Base-by-base conservation (phyloP, 2,113 vertebrate species). In the Spheniscus mendiculus region DNA sequence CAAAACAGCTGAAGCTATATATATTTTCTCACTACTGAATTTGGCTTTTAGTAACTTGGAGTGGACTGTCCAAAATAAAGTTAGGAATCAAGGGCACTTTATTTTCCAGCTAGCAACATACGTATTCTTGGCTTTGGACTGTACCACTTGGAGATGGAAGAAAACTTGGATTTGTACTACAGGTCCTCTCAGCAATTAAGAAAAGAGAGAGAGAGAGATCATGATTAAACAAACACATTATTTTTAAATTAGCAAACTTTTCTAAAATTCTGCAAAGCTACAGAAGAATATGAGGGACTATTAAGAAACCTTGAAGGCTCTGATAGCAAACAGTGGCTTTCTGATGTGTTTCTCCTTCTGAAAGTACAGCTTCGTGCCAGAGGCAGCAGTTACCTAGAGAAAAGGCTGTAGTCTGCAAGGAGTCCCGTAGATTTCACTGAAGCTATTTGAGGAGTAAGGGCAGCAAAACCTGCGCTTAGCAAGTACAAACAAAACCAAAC, bases 1-100 rank as follows among this genome's bases (percentile, higher is more conserved):
- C 95, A 90, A 96, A 96, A 89, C 91, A 93, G 89, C 96, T 94
- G 94, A 95, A 70, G 91, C 78, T 96, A 95, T 97, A 97, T 97
- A 89, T 97, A 83, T 97, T 96, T 97, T 96, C 78, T 96, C 91
- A 96, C 96, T 97, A 96, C 96, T 96, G 96, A 94, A 96, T 97
- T 90, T 97, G 91, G 84, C 95, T 96, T 96, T 94, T 94, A 96
- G 79, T 94, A 94, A 94, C 94, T 77, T 93, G 78, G 63, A 90
- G 91, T 38, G 44, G 67, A 97, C 93, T 94, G 91, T 97, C 93
- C 93, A 97, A 97, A 97, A 96, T 97, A 96, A 96, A 97, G 97
- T 94, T 93, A 94, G 91, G 87, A 94, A 96, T 97, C 94, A 95
- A 96, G 91, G 89, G 91, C 84, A 96, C 96, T 95, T 96, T 97